Base-by-base conservation (phyloP, 1,140 invertebrate genomes). In the Brachionus rotundiformis region DNA sequence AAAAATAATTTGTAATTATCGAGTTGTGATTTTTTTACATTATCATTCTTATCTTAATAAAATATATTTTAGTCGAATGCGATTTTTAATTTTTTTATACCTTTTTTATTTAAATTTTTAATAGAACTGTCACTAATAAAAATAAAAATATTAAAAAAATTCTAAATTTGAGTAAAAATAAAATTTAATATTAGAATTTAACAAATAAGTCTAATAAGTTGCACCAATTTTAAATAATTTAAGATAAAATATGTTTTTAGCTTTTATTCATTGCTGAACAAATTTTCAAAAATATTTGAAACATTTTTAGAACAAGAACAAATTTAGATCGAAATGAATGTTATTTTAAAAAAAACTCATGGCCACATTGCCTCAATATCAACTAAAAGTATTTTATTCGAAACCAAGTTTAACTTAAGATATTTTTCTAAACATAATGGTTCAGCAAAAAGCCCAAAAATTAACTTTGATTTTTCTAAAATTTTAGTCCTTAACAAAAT, bases 401-500 rank as follows among this genome's bases (percentile, higher is more conserved):
- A 65, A 11, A 23, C 31, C 13, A 16, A 25, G 16, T 27, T 65
- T 27, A 65, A 65, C 31, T 65, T 65, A 65, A 65, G 16, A 31
- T 65, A 16, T 65, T 65, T 65, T 71, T 71, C 31, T 19, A 36
- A 71, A 44, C 39, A 41, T 13, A 11, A 41, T 4, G 25, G 19
- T 41, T 73, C 36, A 23, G 10, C 36, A 8, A 73, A 29, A 25
- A 41, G 39, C 29, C 11, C 36, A 73, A 73, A 44, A 73, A 73
- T 73, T 44, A 44, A 73, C 27, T 79, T 79, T 41, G 76, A 54
- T n/a, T 79, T 79, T 63, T 79, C 76, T 11, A 81, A 71, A 41
- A 47, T 65, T 41, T 71, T 81, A 68, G 39, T 81, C 19, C 79
- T 81, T 44, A 81, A 81, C 61, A 81, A 81, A 81, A 65, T 81